Evolutionary conservation across 1,140 invertebrate genomes (phyloP), one percentile per base, ranked within the genome.

Genomic region (Teleogryllus occipitalis): DNA sequence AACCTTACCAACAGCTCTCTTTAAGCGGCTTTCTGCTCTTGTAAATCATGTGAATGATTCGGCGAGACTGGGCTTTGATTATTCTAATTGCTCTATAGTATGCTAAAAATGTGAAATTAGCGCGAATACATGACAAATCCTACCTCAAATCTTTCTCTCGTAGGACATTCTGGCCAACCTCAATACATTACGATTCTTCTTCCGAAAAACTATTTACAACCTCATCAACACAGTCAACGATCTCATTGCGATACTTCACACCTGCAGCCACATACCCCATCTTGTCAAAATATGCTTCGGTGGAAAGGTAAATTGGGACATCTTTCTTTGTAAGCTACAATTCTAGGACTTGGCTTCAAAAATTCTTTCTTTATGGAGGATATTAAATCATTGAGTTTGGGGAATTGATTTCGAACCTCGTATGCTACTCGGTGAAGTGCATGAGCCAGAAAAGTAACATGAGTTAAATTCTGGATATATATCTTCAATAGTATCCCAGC

Each of bases 101-200:
- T 74, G 74, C n/a, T 21, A 74, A 74, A 27, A 74, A 74, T 74
- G 74, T 74, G n/a, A 74, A 74, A 74, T 74, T 74, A 74, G 74
- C 21, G n/a, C 74, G 8, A 74, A 74, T 74, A 74, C 22, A 74
- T 8, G 74, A 18, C 8, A 74, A n/a, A 74, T 74, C n/a, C 74
- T 74, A 8, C n/a, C 22, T 74, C 22, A 74, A 74, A 27, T n/a
- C 74, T 74, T 74, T 74, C 74, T 74, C 74, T 74, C 74, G 8
- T 8, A 74, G 74, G 8, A 74, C 8, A 74, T n/a, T 74, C 22
- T 74, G 74, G 22, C 8, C 74, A 18, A 74, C 21, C 74, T 74
- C n/a, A 27, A 21, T 74, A 21, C 74, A 74, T 74, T 27, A 15
- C 49, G 15, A 54, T 15, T 54, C 8, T 8, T 54, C 49, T 54